Base-by-base conservation (phyloP, 2,888 invertebrate genomes). In the Drosophila kuntzei region DNA sequence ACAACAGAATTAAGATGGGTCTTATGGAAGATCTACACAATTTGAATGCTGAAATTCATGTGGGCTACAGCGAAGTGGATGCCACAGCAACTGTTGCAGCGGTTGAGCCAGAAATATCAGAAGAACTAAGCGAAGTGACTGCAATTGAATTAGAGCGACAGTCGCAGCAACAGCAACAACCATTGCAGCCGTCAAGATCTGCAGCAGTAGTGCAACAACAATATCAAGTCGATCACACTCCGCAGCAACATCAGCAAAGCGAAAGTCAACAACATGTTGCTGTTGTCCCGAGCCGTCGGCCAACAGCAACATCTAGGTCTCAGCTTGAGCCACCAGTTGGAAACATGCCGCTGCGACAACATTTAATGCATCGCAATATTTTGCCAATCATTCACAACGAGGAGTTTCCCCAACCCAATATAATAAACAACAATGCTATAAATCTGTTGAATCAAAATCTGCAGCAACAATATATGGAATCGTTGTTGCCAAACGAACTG, bases 1-100 rank as follows among this genome's bases (percentile, higher is more conserved):
- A 57, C 3, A 8, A 16, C 2, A 39, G 41, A 5, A 27, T 47
- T 3, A 69, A 86, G 22, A 79, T 82, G 65, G 49, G 49, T 3
- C 5, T 63, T 0, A 6, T 41, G 36, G 16, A 60, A 3, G 20
- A 69, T 7, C 8, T 50, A 5, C 36, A 58, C 3, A 20, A 27
- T 1, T 22, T 60, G 0, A 39, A 62, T 34, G 27, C 14, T 8
- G 60, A 64, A 12, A 43, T 32, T 34, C 60, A 59, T 20, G 46
- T 37, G 22, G 36, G n/a, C 0, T 41, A 14, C 9, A 51, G 20
- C 34, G 53, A 67, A 9, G 18, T 44, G 27, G 11, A 18, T 2
- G 12, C 12, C 0, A 27, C 37, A 12, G 9, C 27, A 27, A 20
- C 9, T 29, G 18, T n/a, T 11, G n/a, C n/a, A 39, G 37, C 25